Base-by-base conservation (phyloP, 2,113 vertebrate species). In the Oncorhynchus tshawytscha region DNA sequence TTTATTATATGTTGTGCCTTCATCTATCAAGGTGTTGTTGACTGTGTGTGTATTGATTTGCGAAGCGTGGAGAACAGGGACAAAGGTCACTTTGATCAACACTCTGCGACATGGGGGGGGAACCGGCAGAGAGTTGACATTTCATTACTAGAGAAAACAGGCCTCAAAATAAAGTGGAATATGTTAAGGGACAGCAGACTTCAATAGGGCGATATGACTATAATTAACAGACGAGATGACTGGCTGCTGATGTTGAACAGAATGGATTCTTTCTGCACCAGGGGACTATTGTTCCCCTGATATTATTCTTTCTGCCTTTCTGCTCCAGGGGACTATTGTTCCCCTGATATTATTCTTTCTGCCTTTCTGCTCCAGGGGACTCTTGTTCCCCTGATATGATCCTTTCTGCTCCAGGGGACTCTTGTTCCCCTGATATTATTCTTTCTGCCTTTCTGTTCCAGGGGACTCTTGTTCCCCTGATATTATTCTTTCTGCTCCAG, bases 41-140 rank as follows among this genome's bases (percentile, higher is more conserved):
- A 92, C 93, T 87, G 76, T 48, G 86, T 45, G 39, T 75, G 91
- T 95, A 95, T 95, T 95, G 94, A 97, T 96, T 96, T 94, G 94
- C 93, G 88, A 92, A 94, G 91, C 90, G 66, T 88, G 92, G 87
- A 85, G 25, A 88, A 51, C 71, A 72, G 88, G 89, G 92, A 87
- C 94, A 94, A 94, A 95, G 95, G 95, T 95, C 94, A 95, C 95
- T 97, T 97, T 95, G 94, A 96, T 96, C 94, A 94, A 90, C 93
- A 88, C 93, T 92, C 90, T 87, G 93, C 90, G 83, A 93, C 93
- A 92, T 88, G 86, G 87, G 87, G 87, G 59, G 51, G 29, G 86
- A 89, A 93, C 93, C 93, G 25, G 79, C 80, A 75, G 83, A 79
- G 78, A 91, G 90, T 93, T 96, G 95, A 95, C 95, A 92, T 95